Base-by-base conservation (phyloP, 2,888 invertebrate genomes). In the Dicranocentrus wangi region DNA sequence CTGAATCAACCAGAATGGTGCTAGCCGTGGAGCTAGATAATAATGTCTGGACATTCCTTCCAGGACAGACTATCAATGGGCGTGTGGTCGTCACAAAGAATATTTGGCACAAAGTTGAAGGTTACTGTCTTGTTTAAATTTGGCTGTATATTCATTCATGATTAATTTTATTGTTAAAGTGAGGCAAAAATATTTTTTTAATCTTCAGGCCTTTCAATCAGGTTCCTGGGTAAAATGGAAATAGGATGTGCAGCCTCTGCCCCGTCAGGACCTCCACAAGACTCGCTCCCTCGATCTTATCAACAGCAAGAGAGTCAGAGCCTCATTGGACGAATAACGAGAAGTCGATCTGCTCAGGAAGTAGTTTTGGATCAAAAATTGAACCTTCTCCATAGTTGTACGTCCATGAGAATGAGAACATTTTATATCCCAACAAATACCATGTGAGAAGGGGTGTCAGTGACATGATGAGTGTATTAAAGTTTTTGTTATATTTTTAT, bases 91-190 rank as follows among this genome's bases (percentile, higher is more conserved):
- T 83, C 10, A 68, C 82, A 13, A 83, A 83, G 58, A 73, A 73
- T 43, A 83, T 83, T 23, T 83, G 83, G 83, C 82, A 82, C 51
- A 83, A 83, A 72, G 71, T 83, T 27, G 83, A 83, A 82, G 83
- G 83, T 83, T 47, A 42, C 23, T 55, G n/a, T 39, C 21, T 10
- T 10, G 2, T 51, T 23, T 15, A 47, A 51, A 53, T 66, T 17
- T 55, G 3, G n/a, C 25, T 76, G 28, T 25, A 25, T 58, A 5
- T 25, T 58, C 15, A 25, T 25, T 58, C 32, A 32, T 32, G 3
- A 32, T 32, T 32, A 10, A 10, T 32, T n/a, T n/a, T 32, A 32
- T 32, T 32, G 32, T n/a, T n/a, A n/a, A n/a, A 32, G 32, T 32
- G 32, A 32, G 32, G 32, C n/a, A n/a, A 32, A 32, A 7, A 32